phyloP scores from a whole-genome alignment of 2,797 vertebrate genomes.

The Brachymystax lenok region DNA sequence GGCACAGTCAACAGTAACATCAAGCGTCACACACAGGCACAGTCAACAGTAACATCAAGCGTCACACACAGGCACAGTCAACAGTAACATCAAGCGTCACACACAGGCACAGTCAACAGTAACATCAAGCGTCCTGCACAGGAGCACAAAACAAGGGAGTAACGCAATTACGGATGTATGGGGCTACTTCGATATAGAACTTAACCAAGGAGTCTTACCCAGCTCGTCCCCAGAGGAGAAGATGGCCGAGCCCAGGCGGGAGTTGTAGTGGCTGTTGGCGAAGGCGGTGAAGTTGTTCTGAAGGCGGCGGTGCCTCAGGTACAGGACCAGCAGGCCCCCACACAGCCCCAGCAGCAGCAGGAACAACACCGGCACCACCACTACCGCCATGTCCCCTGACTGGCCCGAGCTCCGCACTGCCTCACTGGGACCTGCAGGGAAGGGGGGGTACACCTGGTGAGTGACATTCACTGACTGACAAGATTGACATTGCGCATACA shows the following conservation, averaged over 20 bases:
- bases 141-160: neutral
- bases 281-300: constrained; percentile 96
- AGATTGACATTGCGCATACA: too few species aligned
- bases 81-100: too few species aligned
- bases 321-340: constrained; percentile 83
- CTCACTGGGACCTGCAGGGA: constrained; percentile 65
- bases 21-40: too few species aligned
- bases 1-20: neutral
- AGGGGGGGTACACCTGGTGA: neutral
- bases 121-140: neutral
- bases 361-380: constrained; percentile 94
- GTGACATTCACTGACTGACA: too few species aligned
- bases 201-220: constrained; percentile 70
- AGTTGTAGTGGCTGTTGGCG: constrained; percentile 98
- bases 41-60: neutral
- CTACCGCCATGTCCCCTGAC: constrained; percentile 82
- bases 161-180: neutral
- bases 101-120: neutral
- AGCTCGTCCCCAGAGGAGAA: constrained; percentile 97
- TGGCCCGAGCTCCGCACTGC: constrained; percentile 43
- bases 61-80: neutral
- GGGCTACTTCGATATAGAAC: neutral
- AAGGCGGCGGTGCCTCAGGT: constrained; percentile 88
- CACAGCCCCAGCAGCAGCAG: constrained; percentile 88
- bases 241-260: constrained; percentile 92